Conservation (phyloP, 2,113 vertebrate species). For the Aptenodytes forsteri region DNA sequence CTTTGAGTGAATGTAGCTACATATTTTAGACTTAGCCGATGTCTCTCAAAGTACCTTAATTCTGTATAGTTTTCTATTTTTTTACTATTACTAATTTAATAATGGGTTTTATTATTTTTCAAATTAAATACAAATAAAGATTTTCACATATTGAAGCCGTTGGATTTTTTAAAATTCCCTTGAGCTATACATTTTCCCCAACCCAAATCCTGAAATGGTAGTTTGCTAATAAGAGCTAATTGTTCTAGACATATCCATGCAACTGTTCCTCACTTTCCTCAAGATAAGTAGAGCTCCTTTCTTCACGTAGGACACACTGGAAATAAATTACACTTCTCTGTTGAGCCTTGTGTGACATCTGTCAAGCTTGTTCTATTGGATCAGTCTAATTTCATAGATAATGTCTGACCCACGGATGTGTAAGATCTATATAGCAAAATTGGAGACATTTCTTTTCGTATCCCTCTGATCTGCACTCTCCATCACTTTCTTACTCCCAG, state of each 20-base stretch:
- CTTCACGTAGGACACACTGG: neutral
- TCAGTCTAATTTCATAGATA: neutral
- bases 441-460: neutral
- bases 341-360: neutral
- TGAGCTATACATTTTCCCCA: neutral
- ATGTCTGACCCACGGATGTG: neutral
- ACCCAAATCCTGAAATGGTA: neutral
- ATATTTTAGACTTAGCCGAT: neutral
- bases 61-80: neutral
- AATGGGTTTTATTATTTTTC: neutral
- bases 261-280: conserved; percentile 7
- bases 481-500: neutral
- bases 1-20: neutral
- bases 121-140: neutral
- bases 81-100: neutral
- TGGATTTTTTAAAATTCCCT: neutral
- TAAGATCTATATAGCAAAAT: neutral
- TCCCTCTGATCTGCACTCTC: neutral
- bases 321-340: neutral
- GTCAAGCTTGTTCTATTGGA: neutral
- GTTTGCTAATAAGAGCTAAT: neutral
- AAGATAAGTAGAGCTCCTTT: neutral
- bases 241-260: neutral
- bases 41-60: neutral
- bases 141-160: neutral